Evolutionary conservation across 2,113 vertebrate genomes (phyloP).

Genomic region (Taurulus bubalis): DNA sequence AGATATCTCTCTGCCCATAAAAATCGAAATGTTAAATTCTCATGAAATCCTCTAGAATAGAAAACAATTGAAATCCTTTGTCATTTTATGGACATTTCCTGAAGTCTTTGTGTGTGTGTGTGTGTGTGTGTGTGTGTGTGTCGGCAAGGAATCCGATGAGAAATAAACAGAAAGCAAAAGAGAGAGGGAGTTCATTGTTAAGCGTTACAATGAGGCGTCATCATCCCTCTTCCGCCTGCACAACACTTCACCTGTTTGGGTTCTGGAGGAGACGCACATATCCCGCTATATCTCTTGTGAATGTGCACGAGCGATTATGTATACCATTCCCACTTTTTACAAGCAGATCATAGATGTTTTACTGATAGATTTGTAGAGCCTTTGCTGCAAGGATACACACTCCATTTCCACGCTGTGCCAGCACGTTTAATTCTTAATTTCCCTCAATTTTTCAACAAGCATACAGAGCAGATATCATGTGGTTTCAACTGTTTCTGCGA

Average conservation of each 20-base stretch:
- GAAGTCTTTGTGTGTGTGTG: neutral
- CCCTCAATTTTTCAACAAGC: too few relatives aligned
- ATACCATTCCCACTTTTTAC: neutral
- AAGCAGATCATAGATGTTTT: neutral
- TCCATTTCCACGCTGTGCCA: too few relatives aligned
- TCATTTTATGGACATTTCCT: neutral
- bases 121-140: neutral
- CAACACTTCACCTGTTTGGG: neutral
- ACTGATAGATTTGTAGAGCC: neutral
- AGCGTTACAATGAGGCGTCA: neutral
- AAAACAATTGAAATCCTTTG: neutral
- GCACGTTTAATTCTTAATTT: too few relatives aligned
- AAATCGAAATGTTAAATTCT: neutral
- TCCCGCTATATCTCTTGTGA: neutral
- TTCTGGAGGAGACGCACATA: neutral
- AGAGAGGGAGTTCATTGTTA: slow-evolving; percentile 7
- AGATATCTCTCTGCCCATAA: neutral
- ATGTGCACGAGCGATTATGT: neutral
- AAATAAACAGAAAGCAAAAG: neutral
- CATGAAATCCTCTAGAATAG: neutral
- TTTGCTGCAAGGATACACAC: neutral
- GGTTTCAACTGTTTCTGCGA: too few relatives aligned
- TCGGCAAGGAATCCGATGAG: neutral
- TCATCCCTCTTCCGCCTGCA: slow-evolving; percentile 6
- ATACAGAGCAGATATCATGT: neutral